Evolutionary conservation across 2,113 vertebrate species (phyloP).

Genomic region (Numida meleagris): DNA sequence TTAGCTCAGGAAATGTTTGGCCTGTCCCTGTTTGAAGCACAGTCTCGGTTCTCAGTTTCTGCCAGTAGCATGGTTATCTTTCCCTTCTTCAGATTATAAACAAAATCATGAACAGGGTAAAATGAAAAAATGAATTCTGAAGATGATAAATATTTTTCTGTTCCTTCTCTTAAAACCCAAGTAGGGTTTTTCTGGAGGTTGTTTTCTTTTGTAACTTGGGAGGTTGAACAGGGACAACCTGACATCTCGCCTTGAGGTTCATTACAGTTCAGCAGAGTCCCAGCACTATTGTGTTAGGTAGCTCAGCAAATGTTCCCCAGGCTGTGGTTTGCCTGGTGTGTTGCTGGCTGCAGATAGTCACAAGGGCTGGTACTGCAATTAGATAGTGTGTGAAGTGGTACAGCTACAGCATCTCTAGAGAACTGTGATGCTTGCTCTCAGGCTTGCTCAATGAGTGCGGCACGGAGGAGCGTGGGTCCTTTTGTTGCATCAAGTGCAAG

Average conservation of each 20-base stretch:
- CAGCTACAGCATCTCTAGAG: neutral
- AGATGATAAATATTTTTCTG: neutral
- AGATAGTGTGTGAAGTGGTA: accelerated
- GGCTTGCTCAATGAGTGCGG: accelerated
- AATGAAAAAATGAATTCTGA: neutral
- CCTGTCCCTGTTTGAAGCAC: neutral
- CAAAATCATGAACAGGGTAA: neutral
- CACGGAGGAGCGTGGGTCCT: neutral
- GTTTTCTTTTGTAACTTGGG: neutral
- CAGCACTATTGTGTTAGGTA: neutral
- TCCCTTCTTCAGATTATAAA: neutral
- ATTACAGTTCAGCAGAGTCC: neutral
- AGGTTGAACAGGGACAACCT: neutral
- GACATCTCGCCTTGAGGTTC: neutral
- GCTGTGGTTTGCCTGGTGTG: accelerated
- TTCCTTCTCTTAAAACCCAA: neutral
- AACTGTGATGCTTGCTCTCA: neutral
- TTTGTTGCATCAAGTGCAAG: neutral
- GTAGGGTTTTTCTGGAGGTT: neutral
- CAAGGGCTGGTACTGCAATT: neutral
- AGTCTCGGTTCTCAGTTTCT: neutral
- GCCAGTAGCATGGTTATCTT: neutral
- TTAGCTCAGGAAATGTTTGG: neutral
- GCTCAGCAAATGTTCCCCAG: neutral
- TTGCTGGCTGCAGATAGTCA: neutral